Evolutionary conservation across 2,113 vertebrate genomes (phyloP), one percentile per base, ranked within the genome.

Genomic region (Dasyprocta punctata): DNA sequence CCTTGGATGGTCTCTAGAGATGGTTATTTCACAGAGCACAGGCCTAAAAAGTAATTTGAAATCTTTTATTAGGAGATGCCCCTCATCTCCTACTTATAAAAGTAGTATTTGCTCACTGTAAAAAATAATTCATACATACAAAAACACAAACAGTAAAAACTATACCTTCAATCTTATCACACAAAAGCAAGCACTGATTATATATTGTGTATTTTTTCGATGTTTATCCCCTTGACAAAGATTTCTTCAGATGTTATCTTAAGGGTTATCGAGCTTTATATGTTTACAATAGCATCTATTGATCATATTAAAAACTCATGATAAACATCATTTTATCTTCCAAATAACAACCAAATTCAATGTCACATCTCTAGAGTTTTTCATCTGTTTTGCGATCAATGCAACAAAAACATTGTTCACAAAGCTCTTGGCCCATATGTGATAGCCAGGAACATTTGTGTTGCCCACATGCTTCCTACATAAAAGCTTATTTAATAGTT

Each of bases 141-240:
- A 78, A 93, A 77, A 77, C 33, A 61, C 17, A 44, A n/a, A 49
- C 14, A 49, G 5, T 22, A n/a, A 63, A 65, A 41, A 14, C 13
- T 3, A 17, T 5, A 17, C 0, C 28, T 20, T 33, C 44, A 0
- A 8, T 71, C 36, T 20, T 19, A 22, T 1, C 10, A 12, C 1
- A 16, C 13, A 69, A 61, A 80, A 41, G 36, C 38, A n/a, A 60
- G 9, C 10, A 9, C 22, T 44, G 13, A 49, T 33, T 26, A 58
- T 26, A 38, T 33, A 36, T 7, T 54, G 0, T 2, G 1, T 17
- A 7, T 13, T 85, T 54, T 38, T 38, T 38, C 47, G 11, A 26
- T 26, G 10, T 63, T 44, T 61, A 19, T 41, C 16, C 16, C n/a
- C 36, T 38, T 0, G 13, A 33, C 3, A 19, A 3, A 38, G 8